Evolutionary conservation across 2,888 invertebrate species (phyloP).

Genomic region (Tachina grossa): DNA sequence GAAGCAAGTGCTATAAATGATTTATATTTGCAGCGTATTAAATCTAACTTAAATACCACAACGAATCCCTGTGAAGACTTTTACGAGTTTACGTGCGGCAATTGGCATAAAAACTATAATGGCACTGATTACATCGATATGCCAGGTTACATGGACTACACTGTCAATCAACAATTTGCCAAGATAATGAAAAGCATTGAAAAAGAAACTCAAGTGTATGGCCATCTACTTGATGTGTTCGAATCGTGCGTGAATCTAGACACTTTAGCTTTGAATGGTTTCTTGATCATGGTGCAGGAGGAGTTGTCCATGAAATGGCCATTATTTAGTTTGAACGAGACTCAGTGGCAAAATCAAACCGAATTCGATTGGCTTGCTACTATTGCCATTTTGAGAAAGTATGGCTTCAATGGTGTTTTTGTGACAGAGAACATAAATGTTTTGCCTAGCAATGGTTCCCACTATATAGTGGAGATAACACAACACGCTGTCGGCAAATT

Average conservation of each 20-base stretch:
- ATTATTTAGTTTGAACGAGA: constrained; percentile 74
- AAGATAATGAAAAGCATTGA: constrained; percentile 61
- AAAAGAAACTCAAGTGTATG: constrained; percentile 64
- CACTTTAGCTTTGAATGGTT: constrained; percentile 74
- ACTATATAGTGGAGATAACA: constrained; percentile 74
- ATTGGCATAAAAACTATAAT: constrained; percentile 75
- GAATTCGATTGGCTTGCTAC: constrained; percentile 77
- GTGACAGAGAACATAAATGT: constrained; percentile 75
- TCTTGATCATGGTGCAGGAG: constrained; percentile 73
- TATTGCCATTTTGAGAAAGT: constrained; percentile 74
- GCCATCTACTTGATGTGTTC: constrained; percentile 73
- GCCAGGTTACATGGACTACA: constrained; percentile 78
- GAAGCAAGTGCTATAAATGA: constrained; percentile 57
- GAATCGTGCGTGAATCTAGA: constrained; percentile 73
- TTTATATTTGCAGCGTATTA: constrained; percentile 72
- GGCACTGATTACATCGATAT: constrained; percentile 75
- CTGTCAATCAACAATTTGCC: constrained; percentile 75
- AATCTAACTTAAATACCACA: constrained; percentile 74
- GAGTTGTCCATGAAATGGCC: constrained; percentile 76
- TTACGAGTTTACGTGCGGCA: constrained; percentile 77
- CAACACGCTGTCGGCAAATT: constrained; percentile 66
- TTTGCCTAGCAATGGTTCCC: constrained; percentile 75
- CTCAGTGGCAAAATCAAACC: constrained; percentile 74
- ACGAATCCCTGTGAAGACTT: constrained; percentile 77
- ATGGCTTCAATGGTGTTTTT: constrained; percentile 76